Base-by-base conservation (phyloP, 2,888 invertebrate genomes). In the Drosophila macrospina region DNA sequence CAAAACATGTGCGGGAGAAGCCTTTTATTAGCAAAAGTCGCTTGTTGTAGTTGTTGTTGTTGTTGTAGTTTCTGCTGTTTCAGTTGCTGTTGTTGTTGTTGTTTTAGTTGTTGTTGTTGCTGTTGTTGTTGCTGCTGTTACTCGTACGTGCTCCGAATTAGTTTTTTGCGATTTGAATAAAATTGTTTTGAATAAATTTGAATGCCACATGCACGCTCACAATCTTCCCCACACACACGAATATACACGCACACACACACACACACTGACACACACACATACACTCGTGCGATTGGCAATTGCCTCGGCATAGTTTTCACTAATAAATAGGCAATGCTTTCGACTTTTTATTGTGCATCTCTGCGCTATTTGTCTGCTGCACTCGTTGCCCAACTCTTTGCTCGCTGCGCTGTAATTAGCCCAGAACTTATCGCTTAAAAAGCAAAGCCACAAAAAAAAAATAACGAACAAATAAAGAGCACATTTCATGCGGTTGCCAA, bases 141-240 rank as follows among this genome's bases (percentile, higher is more conserved):
- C 47, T 47, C 56, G 83, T 82, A 86, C 86, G 86, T 86, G 86
- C 86, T 65, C 48, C 80, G 86, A 83, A 86, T 86, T 85, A 85
- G 86, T 86, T 86, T 85, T 83, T 82, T 77, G 86, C 83, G 86
- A 86, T 86, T 85, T 85, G 84, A 84, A 86, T 85, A 81, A 85
- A 85, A 86, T 86, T 86, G 86, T 85, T 84, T 86, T 83, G 83
- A 82, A 86, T 86, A 86, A 86, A 86, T 83, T 86, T 79, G 82
- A 85, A 78, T 82, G 76, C 80, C 76, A 77, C 74, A 78, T 79
- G 70, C 80, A 78, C 50, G 65, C 72, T 51, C 65, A 74, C 68
- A 68, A 57, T 62, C 52, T 36, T 20, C 52, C 37, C 10, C 50
- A 72, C 42, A 51, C 56, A 59, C 64, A 62, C 41, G 26, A 39